A percentile compares a stretch with the other conserved stretches of the same genome.
These are phyloP conservation scores for Oscheius sp. DNA, from an alignment of 2,888 invertebrate genomes.

Conservation along the genomic window DNA sequence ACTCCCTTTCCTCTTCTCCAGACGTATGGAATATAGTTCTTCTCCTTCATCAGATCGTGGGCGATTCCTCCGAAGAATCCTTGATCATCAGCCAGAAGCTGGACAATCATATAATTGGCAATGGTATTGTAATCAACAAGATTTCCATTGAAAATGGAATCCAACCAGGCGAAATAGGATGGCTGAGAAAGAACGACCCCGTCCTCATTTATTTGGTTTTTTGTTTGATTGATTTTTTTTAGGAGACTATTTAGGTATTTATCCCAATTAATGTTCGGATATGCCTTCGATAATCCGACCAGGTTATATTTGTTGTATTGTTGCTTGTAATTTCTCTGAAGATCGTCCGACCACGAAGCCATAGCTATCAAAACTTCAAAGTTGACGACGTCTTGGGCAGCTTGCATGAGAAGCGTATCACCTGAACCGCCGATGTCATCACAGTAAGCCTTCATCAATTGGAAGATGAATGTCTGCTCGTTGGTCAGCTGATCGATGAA, in stretches of 20 bases:
- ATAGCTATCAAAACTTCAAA: conserved; percentile 52
- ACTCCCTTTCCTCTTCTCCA: conserved; percentile 41
- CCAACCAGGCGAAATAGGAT: conserved; percentile 59
- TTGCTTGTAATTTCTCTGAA: conserved; percentile 58
- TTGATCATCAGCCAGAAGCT: conserved; percentile 36
- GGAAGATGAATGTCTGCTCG: conserved; percentile 34
- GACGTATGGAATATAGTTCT: conserved; percentile 46
- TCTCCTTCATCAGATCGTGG: conserved; percentile 20
- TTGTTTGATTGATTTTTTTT: conserved; percentile 29
- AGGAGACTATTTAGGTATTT: conserved; percentile 44
- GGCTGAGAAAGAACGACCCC: conserved; percentile 54
- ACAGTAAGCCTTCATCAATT: conserved; percentile 4
- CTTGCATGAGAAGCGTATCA: background rate
- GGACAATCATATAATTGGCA: conserved; percentile 57
- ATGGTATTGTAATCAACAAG: conserved; percentile 36
- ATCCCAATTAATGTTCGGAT: conserved; percentile 49
- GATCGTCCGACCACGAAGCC: conserved; percentile 56
- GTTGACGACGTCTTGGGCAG: conserved; percentile 31
- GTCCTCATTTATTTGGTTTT: background rate
- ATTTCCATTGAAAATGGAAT: conserved; percentile 52
- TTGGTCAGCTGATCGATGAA: conserved; percentile 49
- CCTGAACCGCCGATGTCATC: background rate
- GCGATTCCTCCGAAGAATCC: conserved; percentile 41
- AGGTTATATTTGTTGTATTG: conserved; percentile 63
- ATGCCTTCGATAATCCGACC: conserved; percentile 37